Conservation (phyloP, 1,140 invertebrate species). For the Lamellibrachia luymesi region DNA sequence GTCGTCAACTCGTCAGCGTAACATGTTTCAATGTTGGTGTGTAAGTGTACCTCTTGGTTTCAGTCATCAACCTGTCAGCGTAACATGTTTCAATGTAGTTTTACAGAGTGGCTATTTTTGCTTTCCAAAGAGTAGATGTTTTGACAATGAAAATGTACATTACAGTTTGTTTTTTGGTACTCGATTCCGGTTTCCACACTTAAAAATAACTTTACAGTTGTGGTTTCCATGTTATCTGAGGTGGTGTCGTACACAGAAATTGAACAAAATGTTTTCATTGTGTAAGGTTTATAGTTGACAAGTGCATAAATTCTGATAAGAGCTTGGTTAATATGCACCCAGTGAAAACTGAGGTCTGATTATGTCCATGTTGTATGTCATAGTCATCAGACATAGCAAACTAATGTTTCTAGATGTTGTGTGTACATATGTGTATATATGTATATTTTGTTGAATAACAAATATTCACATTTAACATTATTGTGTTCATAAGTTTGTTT, state of each 20-base stretch:
- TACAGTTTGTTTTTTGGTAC: no score
- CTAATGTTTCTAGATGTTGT: background rate
- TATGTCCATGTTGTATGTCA: background rate
- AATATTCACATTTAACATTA: background rate
- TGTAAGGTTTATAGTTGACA: background rate
- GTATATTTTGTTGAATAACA: background rate
- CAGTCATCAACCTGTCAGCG: background rate
- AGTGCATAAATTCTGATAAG: background rate
- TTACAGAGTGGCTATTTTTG: no score
- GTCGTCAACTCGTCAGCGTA: background rate
- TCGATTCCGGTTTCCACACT: no score
- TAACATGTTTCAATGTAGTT: background rate
- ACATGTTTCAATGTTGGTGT: background rate
- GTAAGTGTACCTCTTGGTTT: background rate
- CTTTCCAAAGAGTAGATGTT: no score
- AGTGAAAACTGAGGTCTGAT: background rate
- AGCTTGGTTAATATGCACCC: background rate
- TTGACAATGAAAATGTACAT: no score
- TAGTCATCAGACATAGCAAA: background rate
- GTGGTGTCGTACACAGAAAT: no score
- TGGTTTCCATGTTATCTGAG: no score
- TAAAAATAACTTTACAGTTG: no score
- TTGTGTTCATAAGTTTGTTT: background rate
- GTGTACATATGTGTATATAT: background rate
- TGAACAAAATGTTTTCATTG: no score